phyloP scores from a whole-genome alignment of 2,888 invertebrate genomes.

The Coleophora deauratella region DNA sequence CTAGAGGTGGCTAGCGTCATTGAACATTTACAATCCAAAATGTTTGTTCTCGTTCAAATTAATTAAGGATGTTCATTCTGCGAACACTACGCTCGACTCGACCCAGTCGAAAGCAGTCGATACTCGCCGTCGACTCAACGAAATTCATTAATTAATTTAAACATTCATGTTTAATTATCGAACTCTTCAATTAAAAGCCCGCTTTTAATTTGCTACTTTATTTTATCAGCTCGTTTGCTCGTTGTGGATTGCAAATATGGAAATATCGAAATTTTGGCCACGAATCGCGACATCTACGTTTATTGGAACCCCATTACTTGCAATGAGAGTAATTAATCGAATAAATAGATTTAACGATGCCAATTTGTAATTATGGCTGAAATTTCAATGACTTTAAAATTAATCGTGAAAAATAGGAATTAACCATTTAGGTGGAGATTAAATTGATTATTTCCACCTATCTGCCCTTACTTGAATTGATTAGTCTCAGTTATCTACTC shows the following conservation, averaged over 20 bases:
- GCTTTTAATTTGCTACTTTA: slow-evolving; percentile 61
- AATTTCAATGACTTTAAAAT: too few relatives aligned
- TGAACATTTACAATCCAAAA: slow-evolving; percentile 44
- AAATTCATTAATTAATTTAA: slow-evolving; percentile 67
- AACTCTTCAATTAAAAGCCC: slow-evolving; percentile 61
- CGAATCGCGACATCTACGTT: slow-evolving; percentile 23
- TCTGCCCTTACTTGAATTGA: too few relatives aligned
- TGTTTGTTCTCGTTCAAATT: slow-evolving; percentile 53
- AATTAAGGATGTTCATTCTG: slow-evolving; percentile 57
- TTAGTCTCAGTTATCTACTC: too few relatives aligned
- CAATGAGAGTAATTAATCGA: slow-evolving; percentile 31
- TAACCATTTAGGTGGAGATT: too few relatives aligned
- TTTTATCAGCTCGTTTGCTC: slow-evolving; percentile 41
- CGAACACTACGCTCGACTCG: slow-evolving; percentile 37
- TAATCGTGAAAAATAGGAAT: too few relatives aligned
- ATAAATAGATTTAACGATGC: slow-evolving; percentile 29
- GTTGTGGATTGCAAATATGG: slow-evolving; percentile 37
- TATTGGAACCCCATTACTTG: slow-evolving; percentile 21
- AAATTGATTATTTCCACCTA: too few relatives aligned
- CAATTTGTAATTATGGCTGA: slow-evolving; percentile 19
- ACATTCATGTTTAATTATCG: slow-evolving; percentile 70
- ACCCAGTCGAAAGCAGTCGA: slow-evolving; percentile 18
- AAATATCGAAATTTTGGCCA: slow-evolving; percentile 31
- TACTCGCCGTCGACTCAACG: slow-evolving; percentile 36
- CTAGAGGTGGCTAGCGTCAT: slow-evolving; percentile 39